Conservation (phyloP, 2,113 vertebrate species). For the Pterocles burchelli region DNA sequence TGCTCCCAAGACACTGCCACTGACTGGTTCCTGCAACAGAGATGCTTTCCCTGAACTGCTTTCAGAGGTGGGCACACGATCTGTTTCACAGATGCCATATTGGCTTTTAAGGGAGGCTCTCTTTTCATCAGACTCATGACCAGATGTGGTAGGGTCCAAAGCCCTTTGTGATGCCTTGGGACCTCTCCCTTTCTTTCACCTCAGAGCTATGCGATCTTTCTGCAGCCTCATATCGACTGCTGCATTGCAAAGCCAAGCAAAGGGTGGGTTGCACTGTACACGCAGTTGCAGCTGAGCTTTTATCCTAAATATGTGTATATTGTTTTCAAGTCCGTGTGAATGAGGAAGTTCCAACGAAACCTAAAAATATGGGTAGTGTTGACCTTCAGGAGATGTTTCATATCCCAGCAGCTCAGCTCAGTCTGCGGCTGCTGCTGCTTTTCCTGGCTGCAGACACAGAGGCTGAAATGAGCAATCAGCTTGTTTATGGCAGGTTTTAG, state of each 20-base stretch:
- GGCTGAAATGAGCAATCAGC: conserved; percentile 64
- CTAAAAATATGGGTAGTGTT: background rate
- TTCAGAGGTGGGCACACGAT: background rate
- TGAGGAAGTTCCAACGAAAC: conserved; percentile 16
- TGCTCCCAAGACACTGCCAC: background rate
- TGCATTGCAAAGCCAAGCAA: background rate
- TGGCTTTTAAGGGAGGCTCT: background rate
- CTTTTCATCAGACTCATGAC: background rate
- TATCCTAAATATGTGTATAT: background rate
- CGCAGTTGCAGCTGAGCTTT: background rate
- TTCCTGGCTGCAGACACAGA: conserved; percentile 41
- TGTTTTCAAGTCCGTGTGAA: background rate
- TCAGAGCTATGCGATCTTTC: background rate
- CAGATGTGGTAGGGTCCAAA: background rate
- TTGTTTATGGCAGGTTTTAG: conserved; percentile 73
- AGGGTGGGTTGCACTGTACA: background rate
- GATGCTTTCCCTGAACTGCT: background rate
- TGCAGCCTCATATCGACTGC: background rate
- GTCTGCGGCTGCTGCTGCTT: conserved; percentile 2
- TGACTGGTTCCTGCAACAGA: background rate
- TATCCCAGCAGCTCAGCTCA: background rate
- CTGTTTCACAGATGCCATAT: background rate
- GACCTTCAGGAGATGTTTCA: conserved; percentile 68
- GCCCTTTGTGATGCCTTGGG: background rate
- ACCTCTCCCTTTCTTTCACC: background rate